Evolutionary conservation across 2,113 vertebrate species (phyloP).

Genomic region (Acrocephalus arundinaceus): DNA sequence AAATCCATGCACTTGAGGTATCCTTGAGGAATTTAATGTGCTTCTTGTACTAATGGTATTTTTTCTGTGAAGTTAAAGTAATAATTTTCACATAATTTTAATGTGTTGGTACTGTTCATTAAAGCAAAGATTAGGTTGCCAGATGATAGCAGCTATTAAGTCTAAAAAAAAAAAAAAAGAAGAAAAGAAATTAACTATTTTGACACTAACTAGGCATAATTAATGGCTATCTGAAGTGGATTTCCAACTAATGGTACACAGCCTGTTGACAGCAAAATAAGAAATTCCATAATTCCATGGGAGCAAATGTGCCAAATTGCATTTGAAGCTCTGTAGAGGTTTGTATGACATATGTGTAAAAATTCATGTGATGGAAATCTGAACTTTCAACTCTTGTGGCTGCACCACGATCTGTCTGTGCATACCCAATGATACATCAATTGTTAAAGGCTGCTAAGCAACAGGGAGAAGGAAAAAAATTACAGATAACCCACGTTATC

Average conservation of each 20-base stretch:
- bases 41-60: slow-evolving; percentile 16
- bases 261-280: not conserved
- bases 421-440: rapidly evolving
- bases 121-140: slow-evolving; percentile 41
- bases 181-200: slow-evolving; percentile 19
- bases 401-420: not conserved
- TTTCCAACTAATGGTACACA: not conserved
- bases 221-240: not conserved
- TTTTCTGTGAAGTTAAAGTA: slow-evolving; percentile 23
- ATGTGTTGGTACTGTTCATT: slow-evolving; percentile 34
- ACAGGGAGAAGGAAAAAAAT: not conserved
- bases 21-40: slow-evolving; percentile 29
- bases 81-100: slow-evolving; percentile 40
- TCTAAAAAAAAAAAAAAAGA: not conserved
- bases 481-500: not conserved
- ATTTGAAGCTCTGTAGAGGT: not conserved
- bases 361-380: not conserved
- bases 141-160: slow-evolving; percentile 21
- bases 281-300: not conserved
- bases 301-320: not conserved
- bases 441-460: not conserved
- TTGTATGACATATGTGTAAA: not conserved
- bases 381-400: not conserved
- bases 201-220: slow-evolving; percentile 55
- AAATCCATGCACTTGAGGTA: not conserved